Evolutionary conservation across 2,113 vertebrate genomes (phyloP).

Genomic region (Acrocephalus kingi): DNA sequence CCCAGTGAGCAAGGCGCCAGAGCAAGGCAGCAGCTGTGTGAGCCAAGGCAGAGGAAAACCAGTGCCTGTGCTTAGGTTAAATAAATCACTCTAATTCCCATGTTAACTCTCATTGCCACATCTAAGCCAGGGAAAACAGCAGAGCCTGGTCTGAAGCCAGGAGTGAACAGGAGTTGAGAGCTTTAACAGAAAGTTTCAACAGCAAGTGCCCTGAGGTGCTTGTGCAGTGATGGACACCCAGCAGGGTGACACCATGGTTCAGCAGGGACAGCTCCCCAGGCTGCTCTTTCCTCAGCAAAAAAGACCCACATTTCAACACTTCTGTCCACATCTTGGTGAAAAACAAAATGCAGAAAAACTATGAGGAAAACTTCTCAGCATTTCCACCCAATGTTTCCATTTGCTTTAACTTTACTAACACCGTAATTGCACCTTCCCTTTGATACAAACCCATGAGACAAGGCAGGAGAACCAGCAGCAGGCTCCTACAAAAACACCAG

Average conservation of each 20-base stretch:
- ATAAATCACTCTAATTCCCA: conserved; percentile 41
- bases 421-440: not conserved
- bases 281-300: not conserved
- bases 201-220: not conserved
- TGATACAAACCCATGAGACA: not conserved
- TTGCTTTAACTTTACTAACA: not conserved
- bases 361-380: not conserved
- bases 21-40: not conserved
- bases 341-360: not conserved
- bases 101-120: not conserved
- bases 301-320: not conserved
- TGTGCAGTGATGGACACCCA: not conserved
- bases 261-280: not conserved
- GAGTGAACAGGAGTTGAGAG: not conserved
- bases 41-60: not conserved
- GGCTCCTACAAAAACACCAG: not conserved
- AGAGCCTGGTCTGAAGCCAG: not conserved
- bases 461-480: not conserved
- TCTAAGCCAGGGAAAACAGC: conserved; percentile 22
- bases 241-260: not conserved
- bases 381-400: fast-evolving
- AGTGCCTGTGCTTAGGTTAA: not conserved
- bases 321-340: not conserved
- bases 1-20: not conserved
- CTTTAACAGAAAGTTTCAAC: not conserved